Evolutionary conservation across 2,113 vertebrate species (phyloP).

Genomic region (Microcebus lehilahytsara): DNA sequence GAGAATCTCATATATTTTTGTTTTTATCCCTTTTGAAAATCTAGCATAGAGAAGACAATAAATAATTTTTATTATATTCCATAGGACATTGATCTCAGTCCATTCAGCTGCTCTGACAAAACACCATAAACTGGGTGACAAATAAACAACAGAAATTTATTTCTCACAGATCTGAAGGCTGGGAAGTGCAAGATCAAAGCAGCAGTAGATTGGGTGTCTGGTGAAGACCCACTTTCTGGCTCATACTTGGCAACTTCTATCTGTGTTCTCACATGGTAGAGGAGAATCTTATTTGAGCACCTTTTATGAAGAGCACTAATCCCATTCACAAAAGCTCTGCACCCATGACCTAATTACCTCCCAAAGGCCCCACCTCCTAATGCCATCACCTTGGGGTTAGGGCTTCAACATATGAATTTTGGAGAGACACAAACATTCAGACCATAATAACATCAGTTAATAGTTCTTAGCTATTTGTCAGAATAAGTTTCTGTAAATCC

Average conservation of each 20-base stretch:
- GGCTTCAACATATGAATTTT: neutral
- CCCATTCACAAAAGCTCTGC: fast-evolving
- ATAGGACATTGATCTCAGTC: neutral
- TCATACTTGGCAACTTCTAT: neutral
- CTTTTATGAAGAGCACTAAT: no score
- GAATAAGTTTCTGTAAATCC: neutral
- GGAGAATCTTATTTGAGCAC: neutral
- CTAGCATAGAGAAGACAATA: neutral
- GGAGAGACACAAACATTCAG: neutral
- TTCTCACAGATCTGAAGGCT: neutral
- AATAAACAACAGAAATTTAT: neutral
- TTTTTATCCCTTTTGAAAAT: neutral
- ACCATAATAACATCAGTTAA: neutral
- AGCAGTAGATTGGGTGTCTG: neutral
- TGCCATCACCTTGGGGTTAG: neutral
- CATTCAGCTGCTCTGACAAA: neutral
- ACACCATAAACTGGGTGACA: neutral
- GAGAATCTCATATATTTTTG: neutral
- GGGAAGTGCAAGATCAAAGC: neutral
- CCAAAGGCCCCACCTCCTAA: neutral
- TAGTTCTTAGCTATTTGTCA: neutral
- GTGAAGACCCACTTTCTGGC: neutral
- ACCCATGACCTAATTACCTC: neutral
- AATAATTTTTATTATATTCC: neutral
- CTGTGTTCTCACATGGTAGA: neutral